These are phyloP conservation scores for Mesoclemmys tuberculata DNA, from an alignment of 2,113 vertebrate species.

Conservation along the genomic window DNA sequence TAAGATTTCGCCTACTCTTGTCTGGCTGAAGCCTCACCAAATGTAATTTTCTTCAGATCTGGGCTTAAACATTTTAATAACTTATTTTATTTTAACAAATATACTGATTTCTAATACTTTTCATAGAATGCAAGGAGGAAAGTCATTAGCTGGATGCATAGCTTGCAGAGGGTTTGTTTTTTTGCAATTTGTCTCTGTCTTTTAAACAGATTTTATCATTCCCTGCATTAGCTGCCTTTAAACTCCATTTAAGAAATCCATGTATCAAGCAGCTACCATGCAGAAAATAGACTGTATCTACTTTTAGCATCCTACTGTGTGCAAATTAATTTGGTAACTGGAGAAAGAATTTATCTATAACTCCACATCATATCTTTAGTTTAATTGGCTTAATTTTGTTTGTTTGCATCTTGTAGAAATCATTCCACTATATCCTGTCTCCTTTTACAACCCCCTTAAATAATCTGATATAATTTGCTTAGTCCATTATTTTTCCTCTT, in stretches of 20 bases:
- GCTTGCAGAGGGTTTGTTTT: background rate
- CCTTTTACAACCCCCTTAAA: background rate
- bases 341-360: background rate
- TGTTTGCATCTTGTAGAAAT: background rate
- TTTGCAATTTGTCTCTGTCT: background rate
- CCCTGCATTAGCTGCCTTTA: background rate
- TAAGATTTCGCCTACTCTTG: background rate
- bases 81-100: background rate
- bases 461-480: background rate
- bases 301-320: background rate
- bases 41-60: background rate
- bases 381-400: background rate
- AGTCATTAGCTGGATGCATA: background rate
- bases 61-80: background rate
- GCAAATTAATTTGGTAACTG: background rate
- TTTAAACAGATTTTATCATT: background rate
- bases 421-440: background rate
- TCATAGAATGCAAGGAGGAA: background rate
- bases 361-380: background rate
- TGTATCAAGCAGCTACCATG: background rate
- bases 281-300: background rate
- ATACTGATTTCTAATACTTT: background rate
- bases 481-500: background rate
- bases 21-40: background rate
- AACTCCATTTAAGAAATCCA: background rate